Base-by-base conservation (phyloP, 2,888 invertebrate species). In the Parelbella ahira region DNA sequence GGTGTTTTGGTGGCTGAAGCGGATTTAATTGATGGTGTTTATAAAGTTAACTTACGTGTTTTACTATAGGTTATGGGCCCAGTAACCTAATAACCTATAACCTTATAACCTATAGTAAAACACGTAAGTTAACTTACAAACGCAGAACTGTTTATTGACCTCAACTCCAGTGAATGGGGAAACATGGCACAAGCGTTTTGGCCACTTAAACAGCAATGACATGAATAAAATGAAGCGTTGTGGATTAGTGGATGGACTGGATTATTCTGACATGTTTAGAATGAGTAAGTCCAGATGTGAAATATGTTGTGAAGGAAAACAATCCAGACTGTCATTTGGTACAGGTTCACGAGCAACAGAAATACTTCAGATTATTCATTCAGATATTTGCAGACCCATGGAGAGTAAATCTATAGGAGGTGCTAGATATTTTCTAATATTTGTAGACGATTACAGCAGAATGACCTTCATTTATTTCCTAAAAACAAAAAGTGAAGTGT, bases 281-380 rank as follows among this genome's bases (percentile, higher is more conserved):
- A 41, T 27, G 3, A 23, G 19, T 4, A 52, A 46, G 11, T 29
- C 27, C 3, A 47, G n/a, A 3, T 54, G 53, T 29, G 19, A 28
- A 20, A 13, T 45, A 4, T 56, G 56, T 20, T 49, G 54, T 33
- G 50, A 52, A 18, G 54, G 54, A 0, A 58, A 58, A 12, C 57
- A 54, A 21, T 38, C 37, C 4, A 32, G 48, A 8, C 23, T 49
- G 30, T 51, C 54, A 5, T 56, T 55, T 43, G 33, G 39, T 9
- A 27, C 1, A 1, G 33, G 39, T 33, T 11, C 42, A 10, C 37
- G 20, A 11, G 37, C 9, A 6, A 34, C 25, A 18, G 11, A 39
- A 25, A 4, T 27, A 8, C 33, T 47, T n/a, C 43, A 46, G 12
- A 12, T 44, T 4, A 10, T 55, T 1, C 51, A 55, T 8, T 20